Evolutionary conservation across 2,113 vertebrate species (phyloP).

Genomic region (Oncorhynchus masou): DNA sequence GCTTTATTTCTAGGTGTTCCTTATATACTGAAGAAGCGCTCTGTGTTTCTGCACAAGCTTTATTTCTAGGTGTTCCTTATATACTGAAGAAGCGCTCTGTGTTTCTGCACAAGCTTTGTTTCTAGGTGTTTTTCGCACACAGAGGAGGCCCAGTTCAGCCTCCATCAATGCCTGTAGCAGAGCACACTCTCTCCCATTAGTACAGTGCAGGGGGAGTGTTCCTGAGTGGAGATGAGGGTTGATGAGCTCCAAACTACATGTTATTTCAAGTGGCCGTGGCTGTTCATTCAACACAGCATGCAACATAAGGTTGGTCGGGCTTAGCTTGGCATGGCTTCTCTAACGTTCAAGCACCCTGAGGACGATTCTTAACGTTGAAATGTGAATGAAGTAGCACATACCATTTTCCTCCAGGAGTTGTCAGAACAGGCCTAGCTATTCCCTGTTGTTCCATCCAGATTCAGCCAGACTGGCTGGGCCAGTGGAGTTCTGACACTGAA

Average conservation of each 20-base stretch:
- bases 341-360: too few species aligned
- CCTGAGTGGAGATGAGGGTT: background rate
- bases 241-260: background rate
- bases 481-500: too few species aligned
- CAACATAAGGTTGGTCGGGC: background rate
- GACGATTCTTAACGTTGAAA: background rate
- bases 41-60: too few species aligned
- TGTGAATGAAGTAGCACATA: background rate
- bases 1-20: too few species aligned
- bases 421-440: background rate
- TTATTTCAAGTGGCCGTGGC: background rate
- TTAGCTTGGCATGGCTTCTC: background rate
- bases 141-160: background rate
- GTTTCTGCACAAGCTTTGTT: background rate
- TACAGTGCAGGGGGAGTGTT: too few species aligned
- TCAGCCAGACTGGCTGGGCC: background rate
- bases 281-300: background rate
- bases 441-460: background rate
- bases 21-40: too few species aligned
- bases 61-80: constrained; percentile 21
- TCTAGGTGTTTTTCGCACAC: background rate
- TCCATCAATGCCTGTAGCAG: background rate
- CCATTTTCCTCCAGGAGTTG: background rate
- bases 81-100: constrained; percentile 12
- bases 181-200: background rate